Conservation (phyloP, 2,888 invertebrate species). For the Tinea pellionella region DNA sequence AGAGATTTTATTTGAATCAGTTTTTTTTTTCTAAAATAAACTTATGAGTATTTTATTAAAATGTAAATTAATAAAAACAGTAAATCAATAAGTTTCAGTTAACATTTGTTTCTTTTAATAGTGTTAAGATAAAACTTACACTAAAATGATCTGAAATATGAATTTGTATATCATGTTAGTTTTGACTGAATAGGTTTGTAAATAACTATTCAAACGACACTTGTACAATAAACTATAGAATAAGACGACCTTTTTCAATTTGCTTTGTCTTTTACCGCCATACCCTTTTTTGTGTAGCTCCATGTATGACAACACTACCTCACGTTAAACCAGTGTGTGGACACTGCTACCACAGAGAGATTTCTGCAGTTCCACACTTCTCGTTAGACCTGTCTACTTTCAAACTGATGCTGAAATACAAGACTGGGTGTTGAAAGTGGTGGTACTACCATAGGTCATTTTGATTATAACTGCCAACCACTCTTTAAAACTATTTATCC, state of each 20-base stretch:
- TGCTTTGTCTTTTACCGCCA: constrained; percentile 16
- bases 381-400: too few relatives aligned
- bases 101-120: too few relatives aligned
- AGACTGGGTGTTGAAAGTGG: too few relatives aligned
- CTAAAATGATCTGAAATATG: neutral
- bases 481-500: too few relatives aligned
- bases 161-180: neutral
- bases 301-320: too few relatives aligned
- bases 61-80: neutral
- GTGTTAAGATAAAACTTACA: neutral
- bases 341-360: too few relatives aligned
- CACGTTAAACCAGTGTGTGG: too few relatives aligned
- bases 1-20: neutral
- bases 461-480: too few relatives aligned
- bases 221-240: constrained; percentile 51
- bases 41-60: neutral
- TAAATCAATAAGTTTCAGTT: neutral
- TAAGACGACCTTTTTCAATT: neutral
- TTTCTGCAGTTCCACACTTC: too few relatives aligned
- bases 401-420: too few relatives aligned
- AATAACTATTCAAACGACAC: constrained; percentile 35
- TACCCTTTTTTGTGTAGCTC: neutral
- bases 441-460: too few relatives aligned
- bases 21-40: neutral
- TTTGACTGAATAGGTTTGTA: constrained; percentile 57